A percentile compares a stretch with the other conserved stretches of the same genome.
These are phyloP conservation scores for Drosophila limbata DNA, from an alignment of 2,888 invertebrate genomes.

Conservation along the genomic window DNA sequence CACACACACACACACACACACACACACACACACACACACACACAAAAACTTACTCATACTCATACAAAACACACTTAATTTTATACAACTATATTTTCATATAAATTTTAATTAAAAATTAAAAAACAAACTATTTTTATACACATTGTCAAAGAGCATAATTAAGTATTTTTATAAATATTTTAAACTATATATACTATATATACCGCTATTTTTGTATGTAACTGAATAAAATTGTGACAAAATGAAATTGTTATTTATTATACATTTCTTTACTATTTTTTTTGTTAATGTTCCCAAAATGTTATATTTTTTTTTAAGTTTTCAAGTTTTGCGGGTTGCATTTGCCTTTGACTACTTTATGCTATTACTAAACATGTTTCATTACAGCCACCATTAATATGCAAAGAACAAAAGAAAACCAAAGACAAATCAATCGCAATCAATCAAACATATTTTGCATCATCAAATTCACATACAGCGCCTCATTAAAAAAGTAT, in stretches of 20 bases:
- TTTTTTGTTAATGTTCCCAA: conserved; percentile 16
- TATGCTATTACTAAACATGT: conserved; percentile 66
- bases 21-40: conserved; percentile 14
- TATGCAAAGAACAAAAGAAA: conserved; percentile 7
- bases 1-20: conserved; percentile 16
- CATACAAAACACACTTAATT: conserved; percentile 22
- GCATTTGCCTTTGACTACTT: conserved; percentile 34
- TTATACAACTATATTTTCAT: conserved; percentile 52
- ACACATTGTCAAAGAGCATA: conserved; percentile 60
- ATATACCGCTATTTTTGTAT: conserved; percentile 72
- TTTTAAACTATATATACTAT: conserved; percentile 38
- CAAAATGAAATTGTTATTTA: conserved; percentile 64
- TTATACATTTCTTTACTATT: conserved; percentile 17
- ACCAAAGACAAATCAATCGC: conserved; percentile 14
- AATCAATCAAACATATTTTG: conserved; percentile 43
- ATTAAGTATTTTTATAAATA: conserved; percentile 64
- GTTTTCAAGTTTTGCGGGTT: conserved; percentile 36
- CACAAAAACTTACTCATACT: conserved; percentile 12
- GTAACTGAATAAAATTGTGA: conserved; percentile 78
- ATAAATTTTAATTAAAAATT: conserved; percentile 27
- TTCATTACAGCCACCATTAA: conserved; percentile 69
- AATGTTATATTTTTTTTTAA: conserved; percentile 17
- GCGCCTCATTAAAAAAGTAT: conserved; percentile 65
- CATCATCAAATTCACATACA: conserved; percentile 56
- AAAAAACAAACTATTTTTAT: conserved; percentile 66